phyloP scores from a whole-genome alignment of 2,797 vertebrate species.

The Gadopsis bispinosus region DNA sequence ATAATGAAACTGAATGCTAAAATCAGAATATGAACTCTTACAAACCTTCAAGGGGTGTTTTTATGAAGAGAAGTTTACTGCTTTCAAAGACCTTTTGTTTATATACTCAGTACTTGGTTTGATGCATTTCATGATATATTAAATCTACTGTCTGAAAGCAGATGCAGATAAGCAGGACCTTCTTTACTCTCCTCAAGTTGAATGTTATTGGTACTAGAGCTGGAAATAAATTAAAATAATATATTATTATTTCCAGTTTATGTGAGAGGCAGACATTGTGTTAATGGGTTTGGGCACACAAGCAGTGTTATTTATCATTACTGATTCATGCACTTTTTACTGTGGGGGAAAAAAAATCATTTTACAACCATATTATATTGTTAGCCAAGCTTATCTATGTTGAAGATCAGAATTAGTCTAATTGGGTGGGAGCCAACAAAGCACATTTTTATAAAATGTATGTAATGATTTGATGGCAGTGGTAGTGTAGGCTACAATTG shows the following conservation, averaged over 20 bases:
- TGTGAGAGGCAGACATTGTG: constrained; percentile 41
- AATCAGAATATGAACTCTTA: not conserved
- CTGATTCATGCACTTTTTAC: constrained; percentile 51
- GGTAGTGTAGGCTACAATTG: constrained; percentile 16
- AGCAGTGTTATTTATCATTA: constrained; percentile 45
- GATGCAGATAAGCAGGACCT: not conserved
- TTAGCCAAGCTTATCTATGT: constrained; percentile 32
- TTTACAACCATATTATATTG: constrained; percentile 45
- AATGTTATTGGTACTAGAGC: constrained; percentile 30
- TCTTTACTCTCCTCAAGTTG: constrained; percentile 14
- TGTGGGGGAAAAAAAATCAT: constrained; percentile 18
- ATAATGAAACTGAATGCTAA: not conserved
- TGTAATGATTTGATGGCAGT: constrained; percentile 28
- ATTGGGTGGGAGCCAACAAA: constrained; percentile 21
- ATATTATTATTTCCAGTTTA: constrained; percentile 30
- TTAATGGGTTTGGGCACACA: constrained; percentile 47
- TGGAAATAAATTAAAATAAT: constrained; percentile 33
- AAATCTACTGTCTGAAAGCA: not conserved
- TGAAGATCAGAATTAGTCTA: constrained; percentile 31
- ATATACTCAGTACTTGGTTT: not conserved
- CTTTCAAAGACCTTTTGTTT: not conserved
- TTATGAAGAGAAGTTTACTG: not conserved
- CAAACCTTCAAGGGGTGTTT: not conserved
- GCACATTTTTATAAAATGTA: constrained; percentile 13
- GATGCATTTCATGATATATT: not conserved